A percentile compares a stretch with the other conserved stretches of the same genome.
Conservation (phyloP, 2,797 vertebrate species). For the Hipposideros larvatus region DNA sequence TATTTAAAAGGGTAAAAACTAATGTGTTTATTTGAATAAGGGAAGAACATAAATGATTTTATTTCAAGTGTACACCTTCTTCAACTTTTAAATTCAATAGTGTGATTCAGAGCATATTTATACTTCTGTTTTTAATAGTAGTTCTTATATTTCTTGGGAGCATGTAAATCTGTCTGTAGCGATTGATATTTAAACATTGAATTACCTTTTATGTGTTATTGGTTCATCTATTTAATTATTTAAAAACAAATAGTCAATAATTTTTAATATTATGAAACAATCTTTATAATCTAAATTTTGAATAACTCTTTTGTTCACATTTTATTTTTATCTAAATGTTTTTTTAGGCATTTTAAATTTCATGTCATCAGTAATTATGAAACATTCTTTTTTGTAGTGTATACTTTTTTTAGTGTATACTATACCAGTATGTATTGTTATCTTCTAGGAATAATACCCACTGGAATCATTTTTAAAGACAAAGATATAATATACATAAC, state of each 20-base stretch:
- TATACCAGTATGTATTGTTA: slow-evolving; percentile 82
- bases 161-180: slow-evolving; percentile 66
- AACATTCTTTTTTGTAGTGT: slow-evolving; percentile 80
- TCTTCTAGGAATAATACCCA: slow-evolving; percentile 75
- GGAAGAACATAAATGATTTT: slow-evolving; percentile 29
- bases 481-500: slow-evolving; percentile 38
- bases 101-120: slow-evolving; percentile 51
- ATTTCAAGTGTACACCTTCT: slow-evolving; percentile 63
- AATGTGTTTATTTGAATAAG: slow-evolving; percentile 60
- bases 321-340: slow-evolving; percentile 60
- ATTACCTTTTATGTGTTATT: not conserved
- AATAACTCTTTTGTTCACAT: not conserved
- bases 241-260: slow-evolving; percentile 74
- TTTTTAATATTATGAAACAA: slow-evolving; percentile 73
- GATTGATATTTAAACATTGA: slow-evolving; percentile 62
- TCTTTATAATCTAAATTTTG: slow-evolving; percentile 51
- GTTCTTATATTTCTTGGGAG: slow-evolving; percentile 72
- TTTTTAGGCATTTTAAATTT: not conserved
- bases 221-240: not conserved
- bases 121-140: slow-evolving; percentile 82
- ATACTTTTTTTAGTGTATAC: slow-evolving; percentile 63
- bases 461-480: slow-evolving; percentile 77
- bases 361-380: slow-evolving; percentile 80
- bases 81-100: slow-evolving; percentile 3
- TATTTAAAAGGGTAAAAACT: slow-evolving; percentile 64